Base-by-base conservation (phyloP, 2,797 vertebrate species). In the Silurus aristotelis region DNA sequence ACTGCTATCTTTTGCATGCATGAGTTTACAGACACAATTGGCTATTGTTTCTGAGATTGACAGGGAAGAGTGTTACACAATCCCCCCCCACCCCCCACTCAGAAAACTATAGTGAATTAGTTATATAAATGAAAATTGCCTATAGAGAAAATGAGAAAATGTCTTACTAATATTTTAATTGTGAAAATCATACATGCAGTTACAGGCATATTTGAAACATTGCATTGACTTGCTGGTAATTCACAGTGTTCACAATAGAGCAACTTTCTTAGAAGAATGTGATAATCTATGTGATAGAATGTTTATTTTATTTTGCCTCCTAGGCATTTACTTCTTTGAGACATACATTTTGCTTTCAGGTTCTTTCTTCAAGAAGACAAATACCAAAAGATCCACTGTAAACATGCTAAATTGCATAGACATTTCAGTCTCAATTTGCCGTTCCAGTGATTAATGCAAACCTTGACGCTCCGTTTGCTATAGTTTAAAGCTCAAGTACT, bases 371-470 rank as follows among this genome's bases (percentile, higher is more conserved):
- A 80, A 80, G 80, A 80, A 56, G 43, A 55, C 79, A 83, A 85
- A 83, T 87, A 83, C 52, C 67, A 56, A 55, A 60, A 70, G n/a
- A 73, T 46, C 67, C 77, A 46, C 81, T 87, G 83, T 75, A 85
- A 75, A 72, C 78, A 75, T 73, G 17, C 61, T 63, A 85, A 86
- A 83, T 83, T 75, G 84, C 77, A 64, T 60, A n/a, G 61, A 87
- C 79, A 66, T 87, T 73, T 85, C 63, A 31, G 60, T 60, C 83
- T 63, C 71, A 68, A 46, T 70, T 86, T 82, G 72, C 38, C 60
- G 63, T 70, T 58, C 79, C 73, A 19, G 52, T 82, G 72, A 82
- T 82, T 81, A 82, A 66, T 17, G 68, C 15, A 5, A 80, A 52
- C 43, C 46, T 80, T 80, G 77, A 80, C 25, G 61, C 84, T 85